These are phyloP conservation scores for Lepidurus packardi DNA, from an alignment of 1,140 invertebrate species.

Conservation along the genomic window DNA sequence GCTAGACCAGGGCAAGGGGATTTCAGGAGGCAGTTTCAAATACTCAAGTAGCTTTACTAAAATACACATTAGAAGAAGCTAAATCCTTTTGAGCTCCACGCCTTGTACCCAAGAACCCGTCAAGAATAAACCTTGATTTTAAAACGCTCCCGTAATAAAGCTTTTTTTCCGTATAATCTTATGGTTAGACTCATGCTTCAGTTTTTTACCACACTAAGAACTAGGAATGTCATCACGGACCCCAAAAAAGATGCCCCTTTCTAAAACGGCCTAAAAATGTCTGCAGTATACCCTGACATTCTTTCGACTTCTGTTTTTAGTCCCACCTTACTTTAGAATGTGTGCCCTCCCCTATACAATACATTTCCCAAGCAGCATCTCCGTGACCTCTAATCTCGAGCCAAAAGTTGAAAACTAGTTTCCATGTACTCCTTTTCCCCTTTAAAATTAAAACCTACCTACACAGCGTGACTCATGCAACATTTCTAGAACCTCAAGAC, in stretches of 20 bases:
- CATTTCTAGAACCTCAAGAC: neutral
- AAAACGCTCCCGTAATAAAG: too few species aligned
- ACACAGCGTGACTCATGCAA: neutral
- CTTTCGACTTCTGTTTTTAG: too few species aligned
- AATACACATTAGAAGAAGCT: neutral
- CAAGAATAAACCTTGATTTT: too few species aligned
- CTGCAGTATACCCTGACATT: too few species aligned
- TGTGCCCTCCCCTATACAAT: neutral
- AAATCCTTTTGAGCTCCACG: too few species aligned
- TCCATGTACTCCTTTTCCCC: neutral
- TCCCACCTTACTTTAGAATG: neutral
- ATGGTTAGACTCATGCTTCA: too few species aligned
- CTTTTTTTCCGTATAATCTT: too few species aligned
- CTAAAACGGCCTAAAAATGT: too few species aligned
- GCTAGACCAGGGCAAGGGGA: neutral
- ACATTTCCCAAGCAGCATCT: neutral
- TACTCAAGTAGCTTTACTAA: neutral
- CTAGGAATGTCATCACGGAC: too few species aligned
- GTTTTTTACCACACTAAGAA: too few species aligned
- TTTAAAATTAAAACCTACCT: neutral
- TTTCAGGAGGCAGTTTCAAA: neutral
- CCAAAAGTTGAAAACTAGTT: constrained; percentile 1
- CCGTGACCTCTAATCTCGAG: neutral
- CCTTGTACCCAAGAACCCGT: too few species aligned
- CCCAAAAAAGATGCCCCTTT: too few species aligned